Evolutionary conservation across 2,797 vertebrate species (phyloP).

Genomic region (Orestias chungarensis): DNA sequence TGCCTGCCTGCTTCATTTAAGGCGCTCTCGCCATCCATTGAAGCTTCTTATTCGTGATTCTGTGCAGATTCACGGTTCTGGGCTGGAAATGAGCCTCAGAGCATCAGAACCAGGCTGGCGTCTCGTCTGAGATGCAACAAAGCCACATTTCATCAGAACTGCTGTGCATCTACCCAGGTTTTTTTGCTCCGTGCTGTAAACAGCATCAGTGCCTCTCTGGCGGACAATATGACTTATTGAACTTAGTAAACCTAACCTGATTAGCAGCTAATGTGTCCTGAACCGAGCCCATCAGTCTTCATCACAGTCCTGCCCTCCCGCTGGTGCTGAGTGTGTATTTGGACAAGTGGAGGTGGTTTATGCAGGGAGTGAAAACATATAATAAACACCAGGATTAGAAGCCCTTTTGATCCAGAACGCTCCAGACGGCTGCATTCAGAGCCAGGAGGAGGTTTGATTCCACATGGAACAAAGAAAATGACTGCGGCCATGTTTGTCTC

Average conservation of each 20-base stretch:
- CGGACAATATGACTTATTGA: conserved; percentile 61
- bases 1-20: too few species aligned
- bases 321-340: conserved; percentile 76
- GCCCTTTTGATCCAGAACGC: conserved; percentile 66
- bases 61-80: too few species aligned
- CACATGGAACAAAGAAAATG: conserved; percentile 53
- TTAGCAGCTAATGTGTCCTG: conserved; percentile 75
- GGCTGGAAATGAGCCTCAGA: not conserved
- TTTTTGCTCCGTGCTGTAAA: conserved; percentile 29
- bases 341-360: conserved; percentile 79
- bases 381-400: conserved; percentile 82
- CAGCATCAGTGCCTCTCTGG: conserved; percentile 32
- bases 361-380: conserved; percentile 81
- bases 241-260: conserved; percentile 70
- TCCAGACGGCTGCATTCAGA: conserved; percentile 61
- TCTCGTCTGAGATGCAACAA: not conserved
- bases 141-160: not conserved
- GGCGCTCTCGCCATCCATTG: too few species aligned
- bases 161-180: conserved; percentile 6
- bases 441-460: conserved; percentile 50
- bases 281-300: conserved; percentile 76
- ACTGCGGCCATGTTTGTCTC: conserved; percentile 40
- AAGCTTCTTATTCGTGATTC: too few species aligned
- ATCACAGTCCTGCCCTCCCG: conserved; percentile 66
- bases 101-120: not conserved